Evolutionary conservation across 2,113 vertebrate species (phyloP).

Genomic region (Trogon melanurus): DNA sequence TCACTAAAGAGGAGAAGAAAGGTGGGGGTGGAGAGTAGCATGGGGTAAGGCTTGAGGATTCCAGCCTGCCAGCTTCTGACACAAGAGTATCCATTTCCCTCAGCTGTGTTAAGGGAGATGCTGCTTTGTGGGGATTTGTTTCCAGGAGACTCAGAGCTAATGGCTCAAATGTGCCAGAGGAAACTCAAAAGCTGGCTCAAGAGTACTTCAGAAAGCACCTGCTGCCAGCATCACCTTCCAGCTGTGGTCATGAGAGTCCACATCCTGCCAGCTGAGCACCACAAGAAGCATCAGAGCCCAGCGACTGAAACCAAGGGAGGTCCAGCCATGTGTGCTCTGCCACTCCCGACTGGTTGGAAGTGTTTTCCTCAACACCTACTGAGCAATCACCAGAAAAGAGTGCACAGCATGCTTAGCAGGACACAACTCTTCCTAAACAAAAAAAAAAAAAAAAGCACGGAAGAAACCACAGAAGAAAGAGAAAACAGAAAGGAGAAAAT

Average conservation of each 20-base stretch:
- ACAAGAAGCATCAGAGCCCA: not conserved
- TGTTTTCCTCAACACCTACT: not conserved
- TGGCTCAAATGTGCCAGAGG: not conserved
- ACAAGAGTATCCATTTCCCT: not conserved
- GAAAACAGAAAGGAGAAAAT: not conserved
- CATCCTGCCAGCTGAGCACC: not conserved
- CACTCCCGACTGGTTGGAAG: not conserved
- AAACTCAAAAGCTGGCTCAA: not conserved
- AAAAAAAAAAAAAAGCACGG: not conserved
- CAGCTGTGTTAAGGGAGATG: not conserved
- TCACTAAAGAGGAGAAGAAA: not conserved
- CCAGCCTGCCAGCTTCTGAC: not conserved
- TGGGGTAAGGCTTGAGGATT: not conserved
- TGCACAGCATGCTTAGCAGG: not conserved
- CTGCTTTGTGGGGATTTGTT: not conserved
- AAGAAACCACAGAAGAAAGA: not conserved
- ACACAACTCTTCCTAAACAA: not conserved
- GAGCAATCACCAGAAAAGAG: not conserved
- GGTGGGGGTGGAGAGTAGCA: not conserved
- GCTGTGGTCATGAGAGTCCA: fast-evolving
- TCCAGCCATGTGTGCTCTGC: not conserved
- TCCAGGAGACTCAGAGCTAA: not conserved
- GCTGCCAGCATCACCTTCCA: not conserved
- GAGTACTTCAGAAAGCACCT: not conserved
- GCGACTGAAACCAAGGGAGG: not conserved